Conservation (phyloP, 2,797 vertebrate species). For the Gymnothorax reevesii region DNA sequence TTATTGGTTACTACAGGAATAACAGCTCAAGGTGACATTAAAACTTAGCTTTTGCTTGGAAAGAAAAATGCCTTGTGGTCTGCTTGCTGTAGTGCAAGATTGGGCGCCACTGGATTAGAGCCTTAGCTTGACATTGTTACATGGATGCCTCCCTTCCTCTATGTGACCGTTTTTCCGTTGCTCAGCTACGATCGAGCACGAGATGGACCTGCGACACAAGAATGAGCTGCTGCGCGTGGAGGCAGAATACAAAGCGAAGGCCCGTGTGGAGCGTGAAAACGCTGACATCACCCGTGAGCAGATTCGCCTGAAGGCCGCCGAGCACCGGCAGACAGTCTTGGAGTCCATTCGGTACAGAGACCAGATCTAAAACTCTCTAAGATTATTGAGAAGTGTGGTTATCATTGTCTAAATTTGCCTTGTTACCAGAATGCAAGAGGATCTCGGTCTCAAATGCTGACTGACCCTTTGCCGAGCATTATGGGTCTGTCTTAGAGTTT, state of each 20-base stretch:
- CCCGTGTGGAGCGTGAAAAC: conserved; percentile 87
- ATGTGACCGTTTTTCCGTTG: conserved; percentile 11
- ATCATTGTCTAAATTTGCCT: too few species aligned
- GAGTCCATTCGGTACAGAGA: conserved; percentile 83
- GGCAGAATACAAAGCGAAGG: conserved; percentile 86
- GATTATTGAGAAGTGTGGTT: too few species aligned
- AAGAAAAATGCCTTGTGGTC: too few species aligned
- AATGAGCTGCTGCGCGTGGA: conserved; percentile 89
- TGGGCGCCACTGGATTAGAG: background rate
- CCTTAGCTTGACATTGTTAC: background rate
- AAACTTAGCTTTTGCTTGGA: too few species aligned
- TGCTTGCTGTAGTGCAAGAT: too few species aligned
- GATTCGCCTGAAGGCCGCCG: conserved; percentile 90
- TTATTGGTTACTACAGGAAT: too few species aligned
- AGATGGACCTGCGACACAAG: conserved; percentile 93
- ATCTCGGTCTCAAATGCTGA: too few species aligned
- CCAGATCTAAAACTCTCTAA: background rate
- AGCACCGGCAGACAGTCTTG: conserved; percentile 90
- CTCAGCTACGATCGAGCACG: conserved; percentile 87
- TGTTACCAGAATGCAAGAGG: too few species aligned
- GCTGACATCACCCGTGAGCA: conserved; percentile 93
- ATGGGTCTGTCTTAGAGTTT: too few species aligned
- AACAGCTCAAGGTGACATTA: too few species aligned
- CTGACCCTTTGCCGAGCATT: too few species aligned
- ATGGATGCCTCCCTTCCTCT: background rate